Evolutionary conservation across 2,113 vertebrate species (phyloP).

Genomic region (Agelaius tricolor): DNA sequence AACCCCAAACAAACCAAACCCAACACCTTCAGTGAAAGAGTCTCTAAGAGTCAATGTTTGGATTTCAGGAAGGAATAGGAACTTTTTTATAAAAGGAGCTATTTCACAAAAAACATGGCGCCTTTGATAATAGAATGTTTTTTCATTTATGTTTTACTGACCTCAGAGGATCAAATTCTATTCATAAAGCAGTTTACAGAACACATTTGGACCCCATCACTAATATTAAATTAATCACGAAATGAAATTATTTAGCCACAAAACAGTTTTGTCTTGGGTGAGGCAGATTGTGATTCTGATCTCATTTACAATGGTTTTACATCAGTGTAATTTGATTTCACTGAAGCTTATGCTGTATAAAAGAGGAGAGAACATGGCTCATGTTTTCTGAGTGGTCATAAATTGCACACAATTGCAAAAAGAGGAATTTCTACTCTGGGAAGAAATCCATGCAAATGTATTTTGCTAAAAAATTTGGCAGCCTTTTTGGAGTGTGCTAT

Average conservation of each 20-base stretch:
- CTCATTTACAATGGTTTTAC: slow-evolving; percentile 57
- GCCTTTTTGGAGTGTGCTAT: background rate
- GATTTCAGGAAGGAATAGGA: background rate
- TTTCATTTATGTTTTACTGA: background rate
- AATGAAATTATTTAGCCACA: slow-evolving; percentile 52
- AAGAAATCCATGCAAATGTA: slow-evolving; percentile 57
- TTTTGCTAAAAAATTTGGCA: slow-evolving; percentile 29
- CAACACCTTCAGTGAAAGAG: background rate
- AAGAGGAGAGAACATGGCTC: slow-evolving; percentile 18
- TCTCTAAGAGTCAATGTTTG: background rate
- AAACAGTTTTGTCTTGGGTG: slow-evolving; percentile 45
- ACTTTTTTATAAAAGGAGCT: background rate
- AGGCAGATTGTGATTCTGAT: slow-evolving; percentile 49
- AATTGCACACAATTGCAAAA: slow-evolving; percentile 41
- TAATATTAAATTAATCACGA: slow-evolving; percentile 55
- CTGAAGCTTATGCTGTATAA: slow-evolving; percentile 15
- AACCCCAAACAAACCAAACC: background rate
- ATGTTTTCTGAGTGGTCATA: slow-evolving; percentile 42
- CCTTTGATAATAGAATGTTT: background rate
- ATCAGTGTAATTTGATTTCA: slow-evolving; percentile 53
- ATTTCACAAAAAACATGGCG: background rate
- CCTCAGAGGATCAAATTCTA: slow-evolving; percentile 26
- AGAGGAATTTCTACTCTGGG: slow-evolving; percentile 18
- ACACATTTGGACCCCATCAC: slow-evolving; percentile 14
- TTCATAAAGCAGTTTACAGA: slow-evolving; percentile 26